Evolutionary conservation across 1,140 invertebrate species (phyloP).

Genomic region (Psilanteris sp.): DNA sequence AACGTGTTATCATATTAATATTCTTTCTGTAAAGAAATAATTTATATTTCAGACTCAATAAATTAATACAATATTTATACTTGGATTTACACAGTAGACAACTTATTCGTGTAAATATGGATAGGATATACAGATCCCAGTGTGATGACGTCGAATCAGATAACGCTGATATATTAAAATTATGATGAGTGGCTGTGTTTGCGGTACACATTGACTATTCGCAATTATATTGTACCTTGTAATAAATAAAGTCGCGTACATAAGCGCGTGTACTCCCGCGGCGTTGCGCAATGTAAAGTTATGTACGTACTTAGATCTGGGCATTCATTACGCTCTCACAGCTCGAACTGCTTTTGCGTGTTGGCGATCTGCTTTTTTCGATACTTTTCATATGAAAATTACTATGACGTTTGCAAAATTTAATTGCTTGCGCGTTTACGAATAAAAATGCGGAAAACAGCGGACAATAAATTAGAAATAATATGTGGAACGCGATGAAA

Average conservation of each 20-base stretch:
- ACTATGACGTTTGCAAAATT: constrained; percentile 2
- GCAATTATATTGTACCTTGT: constrained; percentile 46
- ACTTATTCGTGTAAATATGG: constrained; percentile 29
- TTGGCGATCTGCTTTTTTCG: constrained; percentile 13
- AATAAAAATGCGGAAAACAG: neutral
- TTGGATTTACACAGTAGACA: constrained; percentile 1
- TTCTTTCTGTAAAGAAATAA: no score
- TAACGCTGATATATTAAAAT: constrained; percentile 44
- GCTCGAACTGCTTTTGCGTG: constrained; percentile 5
- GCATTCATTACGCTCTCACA: constrained; percentile 37
- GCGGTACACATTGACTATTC: constrained; percentile 38
- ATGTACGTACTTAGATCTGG: constrained; percentile 18
- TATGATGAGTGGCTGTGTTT: constrained; percentile 27
- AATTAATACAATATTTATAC: no score
- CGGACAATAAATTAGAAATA: no score
- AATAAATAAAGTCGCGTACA: constrained; percentile 50
- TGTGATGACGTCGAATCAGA: constrained; percentile 31
- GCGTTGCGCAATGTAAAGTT: constrained; percentile 43
- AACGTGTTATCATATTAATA: no score
- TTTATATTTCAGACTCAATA: no score
- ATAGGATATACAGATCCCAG: constrained; percentile 12
- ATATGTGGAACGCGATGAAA: no score
- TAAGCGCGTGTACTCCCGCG: constrained; percentile 44
- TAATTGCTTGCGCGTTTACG: neutral
- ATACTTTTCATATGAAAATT: constrained; percentile 17